phyloP scores from a whole-genome alignment of 2,797 vertebrate species.

The Enteromius mattozi region DNA sequence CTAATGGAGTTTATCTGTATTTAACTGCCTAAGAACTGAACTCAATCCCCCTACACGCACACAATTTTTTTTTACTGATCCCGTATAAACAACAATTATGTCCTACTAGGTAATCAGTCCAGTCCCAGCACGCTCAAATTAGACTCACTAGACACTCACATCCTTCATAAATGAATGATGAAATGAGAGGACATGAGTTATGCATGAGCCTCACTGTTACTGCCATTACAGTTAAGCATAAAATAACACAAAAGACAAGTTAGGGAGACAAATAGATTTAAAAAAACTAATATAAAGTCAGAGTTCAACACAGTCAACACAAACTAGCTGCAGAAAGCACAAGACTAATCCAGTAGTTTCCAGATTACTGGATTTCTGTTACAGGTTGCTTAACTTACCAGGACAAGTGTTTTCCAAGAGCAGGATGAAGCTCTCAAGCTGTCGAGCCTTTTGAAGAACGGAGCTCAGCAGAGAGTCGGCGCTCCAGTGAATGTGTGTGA shows the following conservation, averaged over 20 bases:
- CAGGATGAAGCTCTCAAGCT: slow-evolving; percentile 29
- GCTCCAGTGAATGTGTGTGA: slow-evolving; percentile 37
- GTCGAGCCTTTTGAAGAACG: slow-evolving; percentile 42
- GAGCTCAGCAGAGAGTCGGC: slow-evolving; percentile 27
- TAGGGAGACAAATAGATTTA: background rate
- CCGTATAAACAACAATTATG: slow-evolving; percentile 48
- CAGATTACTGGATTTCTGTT: background rate
- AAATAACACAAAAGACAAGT: background rate
- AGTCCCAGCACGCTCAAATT: slow-evolving; percentile 27
- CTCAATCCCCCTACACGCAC: slow-evolving; percentile 34
- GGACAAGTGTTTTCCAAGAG: slow-evolving; percentile 29
- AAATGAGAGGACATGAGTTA: slow-evolving; percentile 10
- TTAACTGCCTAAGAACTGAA: slow-evolving; percentile 46
- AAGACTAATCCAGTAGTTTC: background rate
- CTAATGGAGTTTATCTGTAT: background rate
- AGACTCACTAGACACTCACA: slow-evolving; percentile 32
- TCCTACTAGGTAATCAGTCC: slow-evolving; percentile 39
- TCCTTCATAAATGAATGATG: slow-evolving; percentile 34
- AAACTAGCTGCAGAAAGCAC: slow-evolving; percentile 1
- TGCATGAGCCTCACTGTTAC: background rate
- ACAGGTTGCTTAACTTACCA: slow-evolving; percentile 51
- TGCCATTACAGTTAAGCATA: background rate
- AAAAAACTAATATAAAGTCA: background rate
- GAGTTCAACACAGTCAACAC: slow-evolving; percentile 10
- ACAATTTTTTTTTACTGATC: slow-evolving; percentile 14